Conservation (phyloP, 92 coral and sea anemone genomes). For the Paramuricea clavata region DNA sequence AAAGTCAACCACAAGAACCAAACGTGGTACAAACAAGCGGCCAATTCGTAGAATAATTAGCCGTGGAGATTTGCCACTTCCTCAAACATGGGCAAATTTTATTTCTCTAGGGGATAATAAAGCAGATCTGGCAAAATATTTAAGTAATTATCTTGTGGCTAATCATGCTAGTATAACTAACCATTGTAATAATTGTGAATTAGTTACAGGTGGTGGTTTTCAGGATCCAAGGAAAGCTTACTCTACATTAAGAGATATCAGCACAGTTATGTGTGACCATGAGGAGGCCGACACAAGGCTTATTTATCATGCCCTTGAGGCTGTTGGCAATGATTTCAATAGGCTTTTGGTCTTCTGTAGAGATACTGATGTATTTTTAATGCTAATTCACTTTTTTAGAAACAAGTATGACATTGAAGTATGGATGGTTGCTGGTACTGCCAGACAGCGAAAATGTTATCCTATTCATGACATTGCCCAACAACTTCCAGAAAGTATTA, state of each 20-base stretch:
- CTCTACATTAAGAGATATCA: constrained; percentile 19
- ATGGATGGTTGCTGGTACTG: constrained; percentile 38
- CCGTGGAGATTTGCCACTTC: constrained; percentile 34
- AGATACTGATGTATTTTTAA: constrained; percentile 49
- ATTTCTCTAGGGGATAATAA: constrained; percentile 30
- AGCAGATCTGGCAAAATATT: constrained; percentile 36
- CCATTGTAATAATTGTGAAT: background rate
- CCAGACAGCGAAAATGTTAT: constrained; percentile 24
- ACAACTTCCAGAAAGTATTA: background rate
- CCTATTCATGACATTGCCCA: constrained; percentile 19
- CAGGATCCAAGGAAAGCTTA: background rate
- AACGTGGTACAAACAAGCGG: background rate
- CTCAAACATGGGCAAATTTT: constrained; percentile 27
- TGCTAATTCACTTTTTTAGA: constrained; percentile 12
- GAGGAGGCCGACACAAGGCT: no score
- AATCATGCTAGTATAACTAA: background rate
- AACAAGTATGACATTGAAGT: background rate
- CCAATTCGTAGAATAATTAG: constrained; percentile 18
- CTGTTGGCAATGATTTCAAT: constrained; percentile 6
- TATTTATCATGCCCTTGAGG: background rate
- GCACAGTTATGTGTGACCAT: constrained; percentile 27
- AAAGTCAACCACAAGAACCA: constrained; percentile 16
- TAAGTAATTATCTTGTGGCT: constrained; percentile 3
- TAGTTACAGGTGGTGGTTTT: constrained; percentile 13
- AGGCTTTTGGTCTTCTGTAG: constrained; percentile 21